These are phyloP conservation scores for Himalopsyche phryganea DNA, from an alignment of 1,140 invertebrate genomes.

Conservation along the genomic window DNA sequence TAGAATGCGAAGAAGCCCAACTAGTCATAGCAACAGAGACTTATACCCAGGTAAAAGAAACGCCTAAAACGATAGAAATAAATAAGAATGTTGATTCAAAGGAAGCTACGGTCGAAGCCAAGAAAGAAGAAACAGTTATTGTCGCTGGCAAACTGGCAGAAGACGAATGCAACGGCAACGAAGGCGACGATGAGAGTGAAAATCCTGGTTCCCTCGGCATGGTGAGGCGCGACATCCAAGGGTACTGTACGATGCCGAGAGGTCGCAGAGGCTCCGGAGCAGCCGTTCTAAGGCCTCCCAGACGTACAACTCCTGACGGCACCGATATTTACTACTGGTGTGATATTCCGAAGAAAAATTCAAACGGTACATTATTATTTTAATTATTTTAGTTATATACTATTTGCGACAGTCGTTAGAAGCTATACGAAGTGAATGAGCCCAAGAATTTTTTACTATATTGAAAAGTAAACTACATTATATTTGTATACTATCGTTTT, in stretches of 20 bases:
- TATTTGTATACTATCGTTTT: too few species aligned
- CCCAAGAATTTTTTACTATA: too few species aligned
- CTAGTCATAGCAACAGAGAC: constrained; percentile 27
- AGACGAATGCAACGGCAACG: constrained; percentile 32
- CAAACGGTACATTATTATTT: constrained; percentile 51
- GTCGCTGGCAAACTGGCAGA: constrained; percentile 2
- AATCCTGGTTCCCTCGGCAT: constrained; percentile 16
- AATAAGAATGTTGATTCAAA: constrained; percentile 24
- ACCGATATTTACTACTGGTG: constrained; percentile 83
- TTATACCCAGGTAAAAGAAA: constrained; percentile 18
- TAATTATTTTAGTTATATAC: too few species aligned
- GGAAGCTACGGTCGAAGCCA: not conserved
- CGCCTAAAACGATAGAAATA: constrained; percentile 28
- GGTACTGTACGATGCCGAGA: constrained; percentile 45
- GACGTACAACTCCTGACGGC: constrained; percentile 71
- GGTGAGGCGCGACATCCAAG: constrained; percentile 38
- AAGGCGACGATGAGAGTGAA: constrained; percentile 34
- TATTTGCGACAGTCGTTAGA: too few species aligned
- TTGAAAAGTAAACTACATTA: too few species aligned
- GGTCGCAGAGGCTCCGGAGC: constrained; percentile 35
- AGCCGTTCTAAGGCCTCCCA: constrained; percentile 55
- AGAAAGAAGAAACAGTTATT: not conserved
- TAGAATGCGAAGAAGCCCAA: constrained; percentile 24
- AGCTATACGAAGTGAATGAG: too few species aligned
- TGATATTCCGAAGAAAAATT: constrained; percentile 59